These are phyloP conservation scores for Prionailurus viverrinus DNA, from an alignment of 2,113 vertebrate species.

Conservation along the genomic window DNA sequence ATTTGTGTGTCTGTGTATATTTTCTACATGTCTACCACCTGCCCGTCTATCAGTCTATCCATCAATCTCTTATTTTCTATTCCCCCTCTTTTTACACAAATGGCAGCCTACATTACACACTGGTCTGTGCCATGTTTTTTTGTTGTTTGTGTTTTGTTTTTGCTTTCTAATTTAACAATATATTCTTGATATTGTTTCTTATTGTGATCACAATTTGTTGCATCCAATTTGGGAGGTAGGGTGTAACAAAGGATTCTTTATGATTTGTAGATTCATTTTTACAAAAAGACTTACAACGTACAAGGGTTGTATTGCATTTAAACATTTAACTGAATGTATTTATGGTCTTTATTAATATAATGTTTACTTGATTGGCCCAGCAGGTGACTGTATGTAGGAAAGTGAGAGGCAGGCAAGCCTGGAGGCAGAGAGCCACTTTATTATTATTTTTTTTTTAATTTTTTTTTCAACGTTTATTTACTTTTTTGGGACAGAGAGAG, in stretches of 20 bases:
- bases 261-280: conserved; percentile 27
- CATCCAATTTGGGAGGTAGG: not conserved
- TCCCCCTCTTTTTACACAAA: not conserved
- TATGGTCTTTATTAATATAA: not conserved
- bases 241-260: not conserved
- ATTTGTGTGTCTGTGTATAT: not conserved
- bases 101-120: not conserved
- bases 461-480: no score
- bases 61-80: not conserved
- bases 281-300: not conserved
- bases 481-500: no score
- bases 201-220: not conserved
- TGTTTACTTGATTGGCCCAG: not conserved
- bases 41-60: not conserved
- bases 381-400: not conserved
- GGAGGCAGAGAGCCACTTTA: not conserved
- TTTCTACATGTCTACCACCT: not conserved
- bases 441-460: no score
- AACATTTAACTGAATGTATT: not conserved
- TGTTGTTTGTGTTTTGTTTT: not conserved
- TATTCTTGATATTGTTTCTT: conserved; percentile 3
- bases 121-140: not conserved
- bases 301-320: not conserved
- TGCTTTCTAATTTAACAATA: not conserved
- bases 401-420: not conserved